Base-by-base conservation (phyloP, 2,888 invertebrate species). In the Branchellion lobata region DNA sequence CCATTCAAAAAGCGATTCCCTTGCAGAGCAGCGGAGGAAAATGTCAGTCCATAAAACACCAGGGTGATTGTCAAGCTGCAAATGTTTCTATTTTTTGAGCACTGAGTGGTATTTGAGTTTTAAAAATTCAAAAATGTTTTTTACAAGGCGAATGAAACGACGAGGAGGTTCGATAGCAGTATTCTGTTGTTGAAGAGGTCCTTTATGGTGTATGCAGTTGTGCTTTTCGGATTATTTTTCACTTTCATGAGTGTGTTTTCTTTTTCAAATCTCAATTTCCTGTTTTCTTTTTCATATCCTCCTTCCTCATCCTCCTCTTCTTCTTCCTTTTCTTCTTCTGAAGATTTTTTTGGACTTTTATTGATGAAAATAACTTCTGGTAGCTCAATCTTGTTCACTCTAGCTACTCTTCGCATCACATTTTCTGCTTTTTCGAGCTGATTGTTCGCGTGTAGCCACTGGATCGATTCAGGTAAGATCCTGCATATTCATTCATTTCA, bases 21-120 rank as follows among this genome's bases (percentile, higher is more conserved):
- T 5, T 84, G 83, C 24, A 85, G 80, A 27, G 84, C 82, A 0
- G 82, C 81, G 0, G 85, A 84, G 21, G 84, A 84, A 36, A 85
- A 80, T 21, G 84, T 84, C 74, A 85, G 77, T 0, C 85, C 85
- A 74, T 85, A 85, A 76, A 85, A 85, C 11, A 84, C 84, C 40
- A 84, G 79, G 3, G 82, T 82, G 74, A 84, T 83, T 1, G 83
- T 83, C 0, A 84, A 76, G 85, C 85, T 85, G 82, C 27, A 57
- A 27, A n/a, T n/a, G 36, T 29, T 11, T 75, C 8, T n/a, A 14
- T 21, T 21, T 14, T n/a, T n/a, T 68, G 14, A n/a, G 11, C 14
- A 21, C 11, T 34, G 1, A 1, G 36, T n/a, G n/a, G n/a, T n/a
- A n/a, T n/a, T n/a, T n/a, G n/a, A n/a, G n/a, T n/a, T n/a, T n/a